phyloP scores from a whole-genome alignment of 53 echinoderm and acorn worm species.

The Zoroaster sp. region DNA sequence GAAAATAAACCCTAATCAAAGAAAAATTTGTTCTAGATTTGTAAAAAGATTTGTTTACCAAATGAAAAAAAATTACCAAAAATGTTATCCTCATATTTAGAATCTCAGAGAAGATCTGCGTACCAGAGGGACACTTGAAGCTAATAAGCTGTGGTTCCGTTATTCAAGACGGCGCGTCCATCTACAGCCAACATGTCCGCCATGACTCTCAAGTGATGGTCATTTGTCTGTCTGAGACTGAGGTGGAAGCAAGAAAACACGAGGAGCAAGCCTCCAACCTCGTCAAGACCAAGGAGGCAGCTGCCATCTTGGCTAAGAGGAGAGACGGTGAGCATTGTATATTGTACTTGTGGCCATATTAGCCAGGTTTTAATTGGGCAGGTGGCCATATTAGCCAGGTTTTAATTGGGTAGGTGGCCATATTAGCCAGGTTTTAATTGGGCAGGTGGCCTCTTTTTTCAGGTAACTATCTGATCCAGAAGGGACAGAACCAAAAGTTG shows the following conservation, averaged over 20 bases:
- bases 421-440: no score
- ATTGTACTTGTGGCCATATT: no score
- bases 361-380: no score
- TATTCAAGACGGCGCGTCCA: conserved; percentile 58
- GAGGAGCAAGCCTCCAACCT: conserved; percentile 73
- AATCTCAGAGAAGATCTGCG: conserved; percentile 58
- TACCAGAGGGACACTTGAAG: conserved; percentile 75
- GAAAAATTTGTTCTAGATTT: no score
- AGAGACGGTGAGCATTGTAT: conserved; percentile 80
- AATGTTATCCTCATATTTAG: conserved; percentile 25
- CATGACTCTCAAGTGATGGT: conserved; percentile 89
- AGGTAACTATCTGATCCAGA: no score
- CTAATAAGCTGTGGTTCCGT: conserved; percentile 90
- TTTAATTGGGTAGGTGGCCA: no score
- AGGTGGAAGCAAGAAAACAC: conserved; percentile 64
- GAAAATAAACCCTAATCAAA: no score
- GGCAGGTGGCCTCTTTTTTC: no score
- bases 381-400: no score
- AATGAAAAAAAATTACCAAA: neutral
- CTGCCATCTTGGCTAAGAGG: conserved; percentile 84
- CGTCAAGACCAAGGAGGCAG: conserved; percentile 86
- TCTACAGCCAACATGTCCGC: conserved; percentile 66
- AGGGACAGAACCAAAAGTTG: no score
- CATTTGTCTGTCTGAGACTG: conserved; percentile 83
- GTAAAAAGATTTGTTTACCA: neutral